A percentile compares a stretch with the other conserved stretches of the same genome.
Conservation (phyloP, 2,797 vertebrate species). For the Lepilemur septentrionalis region DNA sequence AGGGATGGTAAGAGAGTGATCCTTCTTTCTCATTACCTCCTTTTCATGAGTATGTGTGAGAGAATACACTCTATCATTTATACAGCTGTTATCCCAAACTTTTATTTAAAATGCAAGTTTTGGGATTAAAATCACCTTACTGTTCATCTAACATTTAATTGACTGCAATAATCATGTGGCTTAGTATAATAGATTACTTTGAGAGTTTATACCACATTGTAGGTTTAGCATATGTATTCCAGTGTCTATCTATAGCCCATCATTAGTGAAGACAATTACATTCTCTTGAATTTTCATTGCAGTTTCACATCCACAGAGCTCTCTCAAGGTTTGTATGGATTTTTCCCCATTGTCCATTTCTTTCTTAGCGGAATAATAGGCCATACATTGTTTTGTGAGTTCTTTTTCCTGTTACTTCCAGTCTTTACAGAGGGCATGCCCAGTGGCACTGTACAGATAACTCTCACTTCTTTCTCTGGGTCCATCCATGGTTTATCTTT, state of each 20-base stretch:
- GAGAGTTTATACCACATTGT: background rate
- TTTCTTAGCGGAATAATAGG: conserved; percentile 2
- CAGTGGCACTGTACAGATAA: background rate
- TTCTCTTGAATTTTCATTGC: conserved; percentile 35
- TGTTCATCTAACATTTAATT: background rate
- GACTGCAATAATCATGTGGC: background rate
- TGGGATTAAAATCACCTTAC: conserved; percentile 19
- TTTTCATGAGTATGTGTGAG: conserved; percentile 23
- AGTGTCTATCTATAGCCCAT: background rate
- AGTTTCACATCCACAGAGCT: background rate
- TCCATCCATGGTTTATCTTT: background rate
- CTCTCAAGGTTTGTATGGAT: background rate
- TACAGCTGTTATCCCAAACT: background rate
- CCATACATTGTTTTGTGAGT: background rate
- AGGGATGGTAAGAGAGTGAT: background rate
- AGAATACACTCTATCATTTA: background rate
- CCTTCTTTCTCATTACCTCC: background rate
- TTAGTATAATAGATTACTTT: conserved; percentile 2
- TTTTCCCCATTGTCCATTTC: background rate
- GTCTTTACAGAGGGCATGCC: background rate
- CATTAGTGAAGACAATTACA: background rate
- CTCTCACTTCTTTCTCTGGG: background rate
- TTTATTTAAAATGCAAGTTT: background rate
- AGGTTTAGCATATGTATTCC: background rate
- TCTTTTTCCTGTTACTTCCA: conserved; percentile 16